Base-by-base conservation (phyloP, 1,140 invertebrate genomes). In the Stenopsyche tienmushanensis region DNA sequence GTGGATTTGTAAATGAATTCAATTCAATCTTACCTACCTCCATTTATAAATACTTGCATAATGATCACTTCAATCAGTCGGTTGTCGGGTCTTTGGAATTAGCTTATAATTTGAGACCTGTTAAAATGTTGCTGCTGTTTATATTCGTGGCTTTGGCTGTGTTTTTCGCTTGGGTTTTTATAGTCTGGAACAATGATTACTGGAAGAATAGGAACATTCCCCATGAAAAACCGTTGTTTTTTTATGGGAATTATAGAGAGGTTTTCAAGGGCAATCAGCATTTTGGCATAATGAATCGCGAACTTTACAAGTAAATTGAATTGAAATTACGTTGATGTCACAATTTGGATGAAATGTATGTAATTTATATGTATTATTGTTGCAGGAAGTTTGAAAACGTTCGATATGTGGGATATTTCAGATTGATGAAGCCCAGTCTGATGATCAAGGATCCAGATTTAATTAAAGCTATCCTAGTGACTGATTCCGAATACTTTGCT, bases 241-340 rank as follows among this genome's bases (percentile, higher is more conserved):
- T 39, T 39, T 39, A 39, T 13, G 29, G 29, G 13, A 39, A 13
- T 39, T 8, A 8, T 8, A 39, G 13, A 39, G 29, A 39, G 13
- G 29, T 13, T 39, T 8, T 39, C 29, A 39, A 39, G 13, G 13
- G 13, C 5, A 13, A 39, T 8, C 5, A 39, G 13, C 29, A 39
- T 13, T 39, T 39, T 8, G 29, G 7, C 7, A 13, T 39, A 39
- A 8, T 39, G 13, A 8, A 8, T 39, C 5, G 29, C 7, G 29
- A 39, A 13, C 13, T 5, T 5, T 39, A 39, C 29, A 39, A 13
- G 29, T 71, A 49, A 54, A 62, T 17, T 21, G 39, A 34, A 39
- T 21, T 20, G 23, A 21, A 18, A 49, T 42, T 57, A 29, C 17
- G 41, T 39, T 8, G 5, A 8, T 39, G 13, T 39, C 5, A 39